A percentile compares a stretch with the other conserved stretches of the same genome.
Evolutionary conservation across 2,797 vertebrate genomes (phyloP).

Genomic region (Anisognathus igniventris): DNA sequence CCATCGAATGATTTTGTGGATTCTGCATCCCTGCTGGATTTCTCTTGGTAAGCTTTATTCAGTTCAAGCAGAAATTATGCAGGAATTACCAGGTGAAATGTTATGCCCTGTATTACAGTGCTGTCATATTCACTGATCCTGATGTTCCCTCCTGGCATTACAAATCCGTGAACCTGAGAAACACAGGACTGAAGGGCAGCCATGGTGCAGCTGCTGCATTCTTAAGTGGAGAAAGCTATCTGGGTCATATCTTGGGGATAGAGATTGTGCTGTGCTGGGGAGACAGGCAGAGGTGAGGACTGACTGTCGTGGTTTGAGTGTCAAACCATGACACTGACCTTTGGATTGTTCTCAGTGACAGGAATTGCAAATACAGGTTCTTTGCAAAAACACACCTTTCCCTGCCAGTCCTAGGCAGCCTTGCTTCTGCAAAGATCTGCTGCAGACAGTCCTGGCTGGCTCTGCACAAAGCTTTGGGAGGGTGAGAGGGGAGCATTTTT

Average conservation of each 20-base stretch:
- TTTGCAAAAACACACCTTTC: not conserved
- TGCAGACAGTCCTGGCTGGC: not conserved
- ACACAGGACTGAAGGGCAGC: not conserved
- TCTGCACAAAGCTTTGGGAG: not conserved
- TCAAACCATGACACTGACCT: too few species aligned
- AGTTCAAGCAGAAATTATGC: not conserved
- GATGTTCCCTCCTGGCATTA: slow-evolving; percentile 20
- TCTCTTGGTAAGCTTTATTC: not conserved
- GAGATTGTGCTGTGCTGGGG: not conserved
- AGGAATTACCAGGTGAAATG: slow-evolving; percentile 47
- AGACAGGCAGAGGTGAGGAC: not conserved
- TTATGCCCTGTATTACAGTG: not conserved
- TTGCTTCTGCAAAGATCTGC: not conserved
- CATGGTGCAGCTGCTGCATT: not conserved
- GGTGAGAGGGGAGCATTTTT: not conserved
- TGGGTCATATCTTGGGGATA: not conserved
- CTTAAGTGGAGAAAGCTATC: not conserved
- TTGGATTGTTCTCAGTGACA: slow-evolving; percentile 2
- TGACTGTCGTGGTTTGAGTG: too few species aligned
- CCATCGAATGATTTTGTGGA: not conserved
- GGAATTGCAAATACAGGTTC: not conserved
- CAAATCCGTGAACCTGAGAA: slow-evolving; percentile 9
- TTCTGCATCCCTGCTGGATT: not conserved
- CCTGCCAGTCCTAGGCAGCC: not conserved
- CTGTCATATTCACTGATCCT: slow-evolving; percentile 33